A percentile compares a stretch with the other conserved stretches of the same genome.
phyloP scores from a whole-genome alignment of 37 sponge, comb jelly and placozoan species.

The Beroe forskalii region DNA sequence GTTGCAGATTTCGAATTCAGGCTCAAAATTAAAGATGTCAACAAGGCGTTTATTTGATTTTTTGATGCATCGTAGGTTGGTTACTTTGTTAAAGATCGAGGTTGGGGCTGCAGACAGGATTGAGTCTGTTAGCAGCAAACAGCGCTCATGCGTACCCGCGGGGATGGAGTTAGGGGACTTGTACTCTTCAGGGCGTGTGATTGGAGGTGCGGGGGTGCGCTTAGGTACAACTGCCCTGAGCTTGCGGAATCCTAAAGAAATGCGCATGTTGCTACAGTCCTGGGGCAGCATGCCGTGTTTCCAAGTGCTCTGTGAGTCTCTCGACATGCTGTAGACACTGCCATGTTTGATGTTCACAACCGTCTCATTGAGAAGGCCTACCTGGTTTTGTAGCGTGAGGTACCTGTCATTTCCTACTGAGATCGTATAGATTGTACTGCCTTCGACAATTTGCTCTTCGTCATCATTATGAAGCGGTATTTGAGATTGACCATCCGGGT shows the following conservation, averaged over 20 bases:
- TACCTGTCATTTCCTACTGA: neutral
- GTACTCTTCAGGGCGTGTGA: neutral
- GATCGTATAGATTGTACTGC: neutral
- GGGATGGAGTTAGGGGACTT: neutral
- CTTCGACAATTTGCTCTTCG: neutral
- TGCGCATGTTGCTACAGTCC: neutral
- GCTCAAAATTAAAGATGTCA: neutral
- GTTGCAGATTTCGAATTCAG: neutral
- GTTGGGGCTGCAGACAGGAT: neutral
- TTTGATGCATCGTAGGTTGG: neutral
- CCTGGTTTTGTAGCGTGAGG: neutral
- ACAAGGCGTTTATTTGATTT: neutral
- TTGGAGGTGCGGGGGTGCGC: neutral
- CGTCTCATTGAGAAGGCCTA: neutral
- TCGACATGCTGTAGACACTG: neutral
- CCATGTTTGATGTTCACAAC: neutral
- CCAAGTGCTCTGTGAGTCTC: neutral
- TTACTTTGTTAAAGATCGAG: neutral
- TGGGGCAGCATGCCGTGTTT: neutral
- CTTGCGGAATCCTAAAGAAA: neutral
- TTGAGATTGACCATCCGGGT: neutral
- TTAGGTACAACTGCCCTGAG: neutral
- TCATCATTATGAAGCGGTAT: neutral
- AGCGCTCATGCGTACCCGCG: too few relatives aligned
- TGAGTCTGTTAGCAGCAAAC: neutral